These are phyloP conservation scores for Lasioglossum pauxillum DNA, from an alignment of 2,888 invertebrate genomes.

Conservation along the genomic window DNA sequence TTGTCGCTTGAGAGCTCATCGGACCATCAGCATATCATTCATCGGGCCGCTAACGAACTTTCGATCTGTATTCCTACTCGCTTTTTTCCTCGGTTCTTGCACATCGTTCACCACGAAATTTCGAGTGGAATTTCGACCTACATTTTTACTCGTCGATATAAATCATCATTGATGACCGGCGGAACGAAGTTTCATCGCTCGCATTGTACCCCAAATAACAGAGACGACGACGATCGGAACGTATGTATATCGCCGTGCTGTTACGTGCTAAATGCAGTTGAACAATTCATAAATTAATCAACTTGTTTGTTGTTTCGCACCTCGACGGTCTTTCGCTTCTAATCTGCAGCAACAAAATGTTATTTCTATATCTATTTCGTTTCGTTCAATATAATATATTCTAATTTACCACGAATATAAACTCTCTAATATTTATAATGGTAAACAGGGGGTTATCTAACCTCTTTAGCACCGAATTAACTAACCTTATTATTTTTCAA, in stretches of 20 bases:
- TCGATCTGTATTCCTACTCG: slow-evolving; percentile 7
- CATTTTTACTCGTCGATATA: slow-evolving; percentile 33
- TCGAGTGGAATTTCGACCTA: slow-evolving; percentile 37
- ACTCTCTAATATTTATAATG: not conserved
- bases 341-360: not conserved
- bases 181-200: slow-evolving; percentile 28
- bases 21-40: slow-evolving; percentile 56
- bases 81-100: not conserved
- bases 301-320: not conserved
- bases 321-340: not conserved
- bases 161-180: slow-evolving; percentile 25
- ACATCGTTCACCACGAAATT: slow-evolving; percentile 32
- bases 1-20: slow-evolving; percentile 20
- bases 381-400: too few species aligned
- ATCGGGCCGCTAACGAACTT: slow-evolving; percentile 58
- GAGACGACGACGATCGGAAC: not conserved
- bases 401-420: not conserved
- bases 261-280: not conserved
- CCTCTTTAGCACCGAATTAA: not conserved
- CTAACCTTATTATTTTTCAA: not conserved
- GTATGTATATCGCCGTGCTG: not conserved
- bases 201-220: slow-evolving; percentile 4
- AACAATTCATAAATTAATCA: not conserved
- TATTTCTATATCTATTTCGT: not conserved
- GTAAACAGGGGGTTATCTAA: too few species aligned